Evolutionary conservation across 2,888 invertebrate species (phyloP).

Genomic region (Priocnemis perturbator): DNA sequence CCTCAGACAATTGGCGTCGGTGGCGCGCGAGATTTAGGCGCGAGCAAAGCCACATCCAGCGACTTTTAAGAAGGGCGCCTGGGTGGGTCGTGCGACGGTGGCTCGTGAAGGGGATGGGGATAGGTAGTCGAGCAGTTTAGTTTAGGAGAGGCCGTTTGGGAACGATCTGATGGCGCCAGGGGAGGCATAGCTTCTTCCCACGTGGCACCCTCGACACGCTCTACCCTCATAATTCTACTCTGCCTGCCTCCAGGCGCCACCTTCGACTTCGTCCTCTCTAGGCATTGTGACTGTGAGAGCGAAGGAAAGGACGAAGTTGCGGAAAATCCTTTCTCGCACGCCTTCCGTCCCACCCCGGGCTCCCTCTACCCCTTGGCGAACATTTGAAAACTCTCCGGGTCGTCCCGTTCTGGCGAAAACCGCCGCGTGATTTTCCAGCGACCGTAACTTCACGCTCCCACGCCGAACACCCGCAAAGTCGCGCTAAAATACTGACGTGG

Average conservation of each 20-base stretch:
- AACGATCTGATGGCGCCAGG: slow-evolving; percentile 71
- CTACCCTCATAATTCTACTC: slow-evolving; percentile 68
- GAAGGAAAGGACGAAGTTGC: slow-evolving; percentile 27
- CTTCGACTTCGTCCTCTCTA: slow-evolving; percentile 40
- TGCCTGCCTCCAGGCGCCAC: slow-evolving; percentile 55
- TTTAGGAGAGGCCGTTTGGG: slow-evolving; percentile 72
- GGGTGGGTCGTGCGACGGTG: slow-evolving; percentile 39
- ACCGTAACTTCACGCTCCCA: slow-evolving; percentile 26
- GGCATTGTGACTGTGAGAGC: slow-evolving; percentile 36
- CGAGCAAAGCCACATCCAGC: slow-evolving; percentile 14
- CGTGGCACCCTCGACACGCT: slow-evolving; percentile 66
- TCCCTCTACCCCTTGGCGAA: no score
- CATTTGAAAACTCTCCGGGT: slow-evolving; percentile 16
- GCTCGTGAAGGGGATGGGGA: background rate
- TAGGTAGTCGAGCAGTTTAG: slow-evolving; percentile 69
- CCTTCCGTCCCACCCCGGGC: slow-evolving; percentile 22
- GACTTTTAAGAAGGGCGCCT: slow-evolving; percentile 29
- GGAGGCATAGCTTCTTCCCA: slow-evolving; percentile 74
- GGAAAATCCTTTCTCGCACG: slow-evolving; percentile 14
- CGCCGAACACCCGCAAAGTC: slow-evolving; percentile 26
- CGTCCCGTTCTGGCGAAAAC: slow-evolving; percentile 28
- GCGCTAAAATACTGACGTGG: slow-evolving; percentile 8
- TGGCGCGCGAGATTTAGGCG: slow-evolving; percentile 20
- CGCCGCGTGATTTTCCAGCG: slow-evolving; percentile 50
- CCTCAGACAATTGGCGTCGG: background rate